Evolutionary conservation across 2,888 invertebrate species (phyloP).

Genomic region (Emmelina monodactyla): DNA sequence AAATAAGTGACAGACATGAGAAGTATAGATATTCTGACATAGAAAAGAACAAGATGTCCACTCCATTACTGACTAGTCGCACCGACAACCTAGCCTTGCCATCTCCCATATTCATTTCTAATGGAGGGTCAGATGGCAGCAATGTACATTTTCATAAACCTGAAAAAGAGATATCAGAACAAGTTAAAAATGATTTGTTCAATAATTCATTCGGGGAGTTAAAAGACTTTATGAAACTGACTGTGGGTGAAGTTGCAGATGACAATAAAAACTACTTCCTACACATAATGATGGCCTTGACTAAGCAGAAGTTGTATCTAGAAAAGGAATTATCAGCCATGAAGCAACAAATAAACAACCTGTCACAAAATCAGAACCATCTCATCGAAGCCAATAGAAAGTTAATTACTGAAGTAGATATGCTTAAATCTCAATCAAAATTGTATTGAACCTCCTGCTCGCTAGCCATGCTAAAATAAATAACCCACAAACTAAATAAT

Average conservation of each 20-base stretch:
- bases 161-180: constrained; percentile 21
- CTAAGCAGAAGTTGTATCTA: constrained; percentile 52
- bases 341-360: constrained; percentile 36
- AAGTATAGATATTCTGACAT: constrained; percentile 30
- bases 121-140: constrained; percentile 33
- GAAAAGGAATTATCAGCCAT: constrained; percentile 44
- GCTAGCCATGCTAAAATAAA: too few relatives aligned
- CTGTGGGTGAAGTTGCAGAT: constrained; percentile 42
- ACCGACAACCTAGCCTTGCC: constrained; percentile 33
- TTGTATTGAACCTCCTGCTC: too few relatives aligned
- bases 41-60: constrained; percentile 51
- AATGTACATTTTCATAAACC: constrained; percentile 24
- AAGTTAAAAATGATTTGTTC: constrained; percentile 22
- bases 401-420: constrained; percentile 51
- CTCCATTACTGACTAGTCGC: constrained; percentile 33
- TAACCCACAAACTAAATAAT: too few relatives aligned
- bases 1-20: constrained; percentile 34
- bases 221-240: constrained; percentile 47
- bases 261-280: constrained; percentile 52
- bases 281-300: constrained; percentile 55
- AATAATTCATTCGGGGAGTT: constrained; percentile 36
- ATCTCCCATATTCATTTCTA: constrained; percentile 32
- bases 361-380: constrained; percentile 42
- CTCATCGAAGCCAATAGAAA: constrained; percentile 58
- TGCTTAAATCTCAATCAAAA: constrained; percentile 37